phyloP scores from a whole-genome alignment of 2,113 vertebrate genomes.

The Grantiella picta region DNA sequence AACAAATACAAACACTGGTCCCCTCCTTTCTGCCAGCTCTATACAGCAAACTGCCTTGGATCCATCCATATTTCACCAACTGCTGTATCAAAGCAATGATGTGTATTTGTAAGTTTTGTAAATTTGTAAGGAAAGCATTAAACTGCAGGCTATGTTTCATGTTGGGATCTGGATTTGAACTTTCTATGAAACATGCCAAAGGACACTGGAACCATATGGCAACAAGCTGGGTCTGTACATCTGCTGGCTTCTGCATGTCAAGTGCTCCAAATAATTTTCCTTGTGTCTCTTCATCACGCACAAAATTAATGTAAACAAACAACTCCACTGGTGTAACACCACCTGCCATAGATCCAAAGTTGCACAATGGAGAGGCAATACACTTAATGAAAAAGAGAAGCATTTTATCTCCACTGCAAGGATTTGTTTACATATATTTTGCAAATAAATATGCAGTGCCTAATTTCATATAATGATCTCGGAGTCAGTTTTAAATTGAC shows the following conservation, averaged over 20 bases:
- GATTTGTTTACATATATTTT: fast-evolving
- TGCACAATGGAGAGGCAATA: background rate
- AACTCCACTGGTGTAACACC: background rate
- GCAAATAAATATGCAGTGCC: background rate
- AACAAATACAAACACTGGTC: background rate
- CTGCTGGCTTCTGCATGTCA: background rate
- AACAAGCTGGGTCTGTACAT: background rate
- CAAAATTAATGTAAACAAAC: background rate
- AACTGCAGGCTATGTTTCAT: too few species aligned
- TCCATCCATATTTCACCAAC: background rate
- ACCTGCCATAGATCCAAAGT: background rate
- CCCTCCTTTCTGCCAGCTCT: background rate
- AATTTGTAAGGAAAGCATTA: background rate
- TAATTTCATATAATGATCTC: background rate
- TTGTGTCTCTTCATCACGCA: background rate
- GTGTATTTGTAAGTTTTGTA: background rate
- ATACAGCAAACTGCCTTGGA: background rate
- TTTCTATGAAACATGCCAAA: background rate
- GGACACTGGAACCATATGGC: background rate
- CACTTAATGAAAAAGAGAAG: too few species aligned
- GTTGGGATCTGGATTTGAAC: background rate
- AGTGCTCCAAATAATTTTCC: background rate
- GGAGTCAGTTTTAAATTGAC: background rate
- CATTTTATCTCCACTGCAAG: background rate
- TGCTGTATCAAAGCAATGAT: background rate